Evolutionary conservation across 1,140 invertebrate genomes (phyloP), one percentile per base, ranked within the genome.

Genomic region (Samia ricini): DNA sequence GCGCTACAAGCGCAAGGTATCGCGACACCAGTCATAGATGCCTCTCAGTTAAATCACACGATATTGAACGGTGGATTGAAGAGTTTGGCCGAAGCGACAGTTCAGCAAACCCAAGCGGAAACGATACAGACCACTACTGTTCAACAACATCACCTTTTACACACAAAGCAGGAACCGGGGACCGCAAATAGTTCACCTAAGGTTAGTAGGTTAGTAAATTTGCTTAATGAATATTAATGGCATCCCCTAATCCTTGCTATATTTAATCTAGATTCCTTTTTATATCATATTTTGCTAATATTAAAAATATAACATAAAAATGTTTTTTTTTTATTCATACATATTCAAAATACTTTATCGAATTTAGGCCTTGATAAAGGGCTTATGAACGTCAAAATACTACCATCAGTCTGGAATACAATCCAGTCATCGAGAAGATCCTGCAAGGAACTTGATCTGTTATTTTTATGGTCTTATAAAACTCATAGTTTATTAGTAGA

Each of bases 151-250:
- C 91, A 93, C 36, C 86, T 90, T 60, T 80, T 91, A 18, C 93
- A 93, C 69, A 88, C 91, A 0, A 93, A 93, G 60, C 91, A 91
- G 58, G 92, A 93, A 56, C 92, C 93, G 12, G 92, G 92, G 33
- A 93, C 93, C 68, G 86, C 91, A 0, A 92, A 92, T 69, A 92
- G 92, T 71, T 93, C 92, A 51, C 91, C 88, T 4, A 91, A 91
- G 82, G 90, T 90, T 76, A 82, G 80, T 78, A 21, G 64, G 55
- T 60, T 54, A 26, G 26, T 4, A 3, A 4, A n/a, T n/a, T n/a
- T 15, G 7, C 15, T 29, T 19, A 29, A 12, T 29, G 23, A n/a
- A n/a, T n/a, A n/a, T n/a, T n/a, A n/a, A n/a, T 55, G 21, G 52
- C 10, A 22, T 4, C 20, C 10, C 12, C 22, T 55, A 10, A 42